These are phyloP conservation scores for Geodia barretti DNA, from an alignment of 37 sponge, comb jelly and placozoan species.

Conservation along the genomic window DNA sequence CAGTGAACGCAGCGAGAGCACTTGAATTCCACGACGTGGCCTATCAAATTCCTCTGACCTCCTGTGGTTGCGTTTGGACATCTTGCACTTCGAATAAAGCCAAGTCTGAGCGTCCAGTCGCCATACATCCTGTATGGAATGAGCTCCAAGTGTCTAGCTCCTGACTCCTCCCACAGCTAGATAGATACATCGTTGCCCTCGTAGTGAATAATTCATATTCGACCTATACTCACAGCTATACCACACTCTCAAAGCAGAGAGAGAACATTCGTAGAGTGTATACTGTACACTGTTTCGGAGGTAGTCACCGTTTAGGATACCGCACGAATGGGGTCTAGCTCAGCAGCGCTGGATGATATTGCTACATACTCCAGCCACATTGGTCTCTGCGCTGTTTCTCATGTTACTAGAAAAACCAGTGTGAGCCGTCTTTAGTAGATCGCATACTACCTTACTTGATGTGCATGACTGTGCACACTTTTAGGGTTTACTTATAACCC, in stretches of 20 bases:
- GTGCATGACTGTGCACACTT: constrained; percentile 63
- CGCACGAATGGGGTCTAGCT: constrained; percentile 10
- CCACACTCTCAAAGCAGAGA: constrained; percentile 65
- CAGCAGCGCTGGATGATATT: constrained; percentile 14
- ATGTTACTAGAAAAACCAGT: not conserved
- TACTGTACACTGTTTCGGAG: constrained; percentile 78
- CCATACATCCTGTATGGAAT: constrained; percentile 91
- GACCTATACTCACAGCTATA: not conserved
- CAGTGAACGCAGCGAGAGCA: not conserved
- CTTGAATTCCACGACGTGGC: not conserved
- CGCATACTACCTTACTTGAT: constrained; percentile 46
- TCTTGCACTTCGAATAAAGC: constrained; percentile 87
- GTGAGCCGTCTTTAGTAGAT: not conserved
- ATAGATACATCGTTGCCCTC: not conserved
- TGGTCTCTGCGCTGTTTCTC: constrained; percentile 43
- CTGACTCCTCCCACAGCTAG: constrained; percentile 80
- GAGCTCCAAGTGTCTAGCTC: constrained; percentile 68
- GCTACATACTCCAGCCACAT: constrained; percentile 68
- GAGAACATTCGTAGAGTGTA: constrained; percentile 59
- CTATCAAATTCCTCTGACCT: constrained; percentile 7
- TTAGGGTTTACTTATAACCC: constrained; percentile 45
- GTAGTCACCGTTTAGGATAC: constrained; percentile 73
- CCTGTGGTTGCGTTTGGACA: constrained; percentile 58
- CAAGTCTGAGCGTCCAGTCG: constrained; percentile 71
- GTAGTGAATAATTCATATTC: not conserved